Evolutionary conservation across 1,140 invertebrate species (phyloP).

Genomic region (Heliconius melpomene): DNA sequence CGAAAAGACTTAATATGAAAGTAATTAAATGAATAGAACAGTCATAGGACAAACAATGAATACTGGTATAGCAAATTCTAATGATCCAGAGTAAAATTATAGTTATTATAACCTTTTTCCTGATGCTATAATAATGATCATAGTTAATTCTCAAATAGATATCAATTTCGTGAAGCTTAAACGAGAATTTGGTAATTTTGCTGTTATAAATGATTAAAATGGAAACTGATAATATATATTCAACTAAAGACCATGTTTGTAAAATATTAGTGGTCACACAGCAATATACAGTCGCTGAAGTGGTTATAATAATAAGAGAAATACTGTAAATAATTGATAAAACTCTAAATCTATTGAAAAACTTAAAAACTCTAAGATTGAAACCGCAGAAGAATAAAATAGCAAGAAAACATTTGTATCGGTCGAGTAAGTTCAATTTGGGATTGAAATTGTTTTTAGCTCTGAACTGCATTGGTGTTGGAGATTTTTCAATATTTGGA

Average conservation of each 20-base stretch:
- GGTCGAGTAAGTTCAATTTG: slow-evolving; percentile 32
- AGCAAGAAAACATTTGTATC: slow-evolving; percentile 53
- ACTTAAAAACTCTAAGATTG: slow-evolving; percentile 56
- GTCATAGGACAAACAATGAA: slow-evolving; percentile 49
- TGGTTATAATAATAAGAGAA: slow-evolving; percentile 45
- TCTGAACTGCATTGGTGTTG: slow-evolving; percentile 32
- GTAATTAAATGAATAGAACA: slow-evolving; percentile 49
- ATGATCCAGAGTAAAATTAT: slow-evolving; percentile 48
- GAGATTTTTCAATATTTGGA: slow-evolving; percentile 32
- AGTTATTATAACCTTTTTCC: slow-evolving; percentile 44
- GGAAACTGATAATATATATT: slow-evolving; percentile 53
- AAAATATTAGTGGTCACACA: slow-evolving; percentile 45
- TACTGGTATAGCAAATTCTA: slow-evolving; percentile 49
- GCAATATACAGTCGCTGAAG: slow-evolving; percentile 51
- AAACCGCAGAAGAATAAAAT: slow-evolving; percentile 60
- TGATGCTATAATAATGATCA: slow-evolving; percentile 44
- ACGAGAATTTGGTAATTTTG: slow-evolving; percentile 50
- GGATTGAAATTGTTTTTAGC: slow-evolving; percentile 28
- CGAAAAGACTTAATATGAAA: slow-evolving; percentile 55
- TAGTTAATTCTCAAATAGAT: slow-evolving; percentile 54
- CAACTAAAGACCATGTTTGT: slow-evolving; percentile 58
- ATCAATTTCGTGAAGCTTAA: slow-evolving; percentile 52
- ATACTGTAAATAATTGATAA: slow-evolving; percentile 50
- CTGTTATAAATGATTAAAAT: slow-evolving; percentile 54
- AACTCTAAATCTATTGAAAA: slow-evolving; percentile 41